phyloP scores from a whole-genome alignment of 30 jellyfish, hydroid and myxozoan species.

The Nemopilema nomurai region DNA sequence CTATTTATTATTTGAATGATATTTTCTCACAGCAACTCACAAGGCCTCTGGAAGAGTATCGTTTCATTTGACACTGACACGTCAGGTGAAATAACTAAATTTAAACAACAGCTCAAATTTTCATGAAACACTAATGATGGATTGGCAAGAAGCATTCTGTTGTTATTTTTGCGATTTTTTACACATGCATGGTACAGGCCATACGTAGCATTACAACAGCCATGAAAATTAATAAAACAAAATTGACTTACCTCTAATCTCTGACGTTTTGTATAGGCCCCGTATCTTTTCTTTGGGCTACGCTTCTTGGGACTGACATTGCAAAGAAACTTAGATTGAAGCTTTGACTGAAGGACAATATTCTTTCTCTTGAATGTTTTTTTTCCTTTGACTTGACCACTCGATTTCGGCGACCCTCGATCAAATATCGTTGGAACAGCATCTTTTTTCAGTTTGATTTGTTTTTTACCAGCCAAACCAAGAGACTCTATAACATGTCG shows the following conservation, averaged over 20 bases:
- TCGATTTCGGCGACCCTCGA: conserved; percentile 18
- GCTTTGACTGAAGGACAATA: background rate
- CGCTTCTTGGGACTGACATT: background rate
- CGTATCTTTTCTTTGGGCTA: conserved; percentile 10
- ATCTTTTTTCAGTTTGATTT: conserved; percentile 3
- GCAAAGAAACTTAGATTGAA: background rate
- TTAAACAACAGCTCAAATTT: background rate
- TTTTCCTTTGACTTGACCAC: conserved; percentile 13
- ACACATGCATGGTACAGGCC: background rate
- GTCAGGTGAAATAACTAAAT: background rate
- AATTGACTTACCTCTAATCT: conserved; percentile 16
- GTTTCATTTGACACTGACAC: background rate
- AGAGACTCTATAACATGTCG: conserved; percentile 13
- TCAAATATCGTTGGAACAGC: conserved; percentile 29
- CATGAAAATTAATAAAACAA: conserved; percentile 35
- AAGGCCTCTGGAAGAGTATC: background rate
- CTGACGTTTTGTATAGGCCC: conserved; percentile 15
- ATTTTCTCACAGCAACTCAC: background rate
- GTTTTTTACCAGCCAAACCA: conserved; percentile 5
- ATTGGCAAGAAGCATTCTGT: background rate
- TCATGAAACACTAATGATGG: background rate
- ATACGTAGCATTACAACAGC: background rate
- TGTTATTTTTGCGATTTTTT: background rate
- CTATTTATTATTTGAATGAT: background rate
- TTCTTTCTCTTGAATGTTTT: conserved; percentile 3